Base-by-base conservation (phyloP, 2,888 invertebrate genomes). In the Limnephilus rhombicus region DNA sequence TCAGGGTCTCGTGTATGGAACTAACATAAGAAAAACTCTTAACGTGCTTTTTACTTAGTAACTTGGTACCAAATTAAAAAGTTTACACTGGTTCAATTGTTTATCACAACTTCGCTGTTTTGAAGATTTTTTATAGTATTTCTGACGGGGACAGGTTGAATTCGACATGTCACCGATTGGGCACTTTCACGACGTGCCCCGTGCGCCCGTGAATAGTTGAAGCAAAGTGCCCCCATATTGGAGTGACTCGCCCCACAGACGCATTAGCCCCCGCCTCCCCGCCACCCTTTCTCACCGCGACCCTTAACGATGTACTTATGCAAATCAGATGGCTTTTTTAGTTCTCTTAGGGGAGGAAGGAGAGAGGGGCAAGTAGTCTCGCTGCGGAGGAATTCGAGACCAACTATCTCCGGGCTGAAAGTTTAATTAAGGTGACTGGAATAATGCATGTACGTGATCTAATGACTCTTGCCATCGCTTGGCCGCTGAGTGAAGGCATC, bases 281-380 rank as follows among this genome's bases (percentile, higher is more conserved):
- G 41, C 81, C 82, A 31, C 91, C 91, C 89, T 31, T 91, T 49
- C 82, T 91, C 91, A 85, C 87, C 91, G 83, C 87, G 86, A 68
- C 86, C 93, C 93, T 93, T 93, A 92, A 93, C 92, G 93, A 93
- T 93, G 93, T 92, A 92, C 93, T 93, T 93, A 93, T 93, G 93
- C 93, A 93, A 93, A 93, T 93, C 92, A 80, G 93, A 93, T 93
- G 93, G 92, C 92, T 92, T 92, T 93, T 93, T 93, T 93, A 93
- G 91, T 92, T 92, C 92, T 87, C 89, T 91, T 90, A 80, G 80
- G 49, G 90, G 37, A 86, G 49, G 91, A 0, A 24, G 41, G 80
- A 31, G 89, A 68, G 82, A 13, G 91, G 83, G 82, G 53, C 53
- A 68, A 68, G 53, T 68, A 15, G 31, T 29, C 87, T 53, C 87